Evolutionary conservation across 2,888 invertebrate species (phyloP).

Genomic region (Chrysolina haemoptera): DNA sequence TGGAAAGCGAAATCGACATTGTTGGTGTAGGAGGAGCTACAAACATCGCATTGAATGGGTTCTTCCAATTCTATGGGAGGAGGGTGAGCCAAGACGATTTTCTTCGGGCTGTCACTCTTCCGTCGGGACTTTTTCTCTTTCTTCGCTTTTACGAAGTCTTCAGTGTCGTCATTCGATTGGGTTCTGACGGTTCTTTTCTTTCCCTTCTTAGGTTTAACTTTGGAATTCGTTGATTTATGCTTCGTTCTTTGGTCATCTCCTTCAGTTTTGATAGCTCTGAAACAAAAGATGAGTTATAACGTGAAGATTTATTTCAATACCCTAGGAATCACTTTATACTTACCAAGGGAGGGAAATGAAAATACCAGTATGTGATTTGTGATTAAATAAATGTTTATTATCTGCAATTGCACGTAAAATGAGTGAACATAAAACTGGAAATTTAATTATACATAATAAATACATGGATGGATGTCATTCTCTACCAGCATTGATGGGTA

Average conservation of each 20-base stretch:
- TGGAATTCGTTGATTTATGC: constrained; percentile 26
- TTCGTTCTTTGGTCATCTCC: background rate
- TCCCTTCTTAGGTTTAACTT: constrained; percentile 29
- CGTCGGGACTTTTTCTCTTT: constrained; percentile 40
- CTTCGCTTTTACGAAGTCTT: constrained; percentile 1
- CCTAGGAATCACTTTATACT: background rate
- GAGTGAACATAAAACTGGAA: background rate
- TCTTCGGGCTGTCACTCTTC: constrained; percentile 45
- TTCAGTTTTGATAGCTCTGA: constrained; percentile 35
- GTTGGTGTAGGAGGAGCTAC: constrained; percentile 71
- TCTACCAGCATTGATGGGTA: background rate
- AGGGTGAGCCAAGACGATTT: constrained; percentile 47
- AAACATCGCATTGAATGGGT: constrained; percentile 72
- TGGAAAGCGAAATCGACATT: constrained; percentile 64
- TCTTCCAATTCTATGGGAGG: constrained; percentile 58
- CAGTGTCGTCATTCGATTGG: constrained; percentile 31
- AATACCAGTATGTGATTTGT: constrained; percentile 2
- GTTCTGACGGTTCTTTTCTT: constrained; percentile 40
- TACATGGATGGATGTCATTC: background rate
- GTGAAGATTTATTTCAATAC: background rate
- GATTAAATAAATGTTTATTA: constrained; percentile 26
- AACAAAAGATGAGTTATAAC: constrained; percentile 33
- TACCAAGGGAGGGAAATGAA: constrained; percentile 18
- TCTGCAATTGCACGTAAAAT: constrained; percentile 20
- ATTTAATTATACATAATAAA: background rate